Conservation (phyloP, 2,888 invertebrate species). For the Ennomos quercinarius region DNA sequence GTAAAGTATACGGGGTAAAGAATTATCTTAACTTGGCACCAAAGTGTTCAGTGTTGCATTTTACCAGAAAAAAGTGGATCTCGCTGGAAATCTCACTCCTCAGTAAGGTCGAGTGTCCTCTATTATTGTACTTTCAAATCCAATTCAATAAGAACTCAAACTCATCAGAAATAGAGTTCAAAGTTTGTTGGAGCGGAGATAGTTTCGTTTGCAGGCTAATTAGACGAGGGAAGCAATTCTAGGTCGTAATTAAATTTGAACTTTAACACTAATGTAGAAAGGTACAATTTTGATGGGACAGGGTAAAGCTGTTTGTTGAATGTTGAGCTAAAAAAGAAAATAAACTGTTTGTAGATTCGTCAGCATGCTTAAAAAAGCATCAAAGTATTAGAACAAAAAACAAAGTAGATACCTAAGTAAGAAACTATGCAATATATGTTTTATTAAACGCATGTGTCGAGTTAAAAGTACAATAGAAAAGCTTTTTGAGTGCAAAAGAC, state of each 20-base stretch:
- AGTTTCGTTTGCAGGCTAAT: slow-evolving; percentile 80
- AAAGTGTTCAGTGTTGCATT: slow-evolving; percentile 48
- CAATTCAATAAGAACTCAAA: slow-evolving; percentile 50
- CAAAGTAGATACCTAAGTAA: no score
- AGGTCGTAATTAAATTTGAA: slow-evolving; percentile 53
- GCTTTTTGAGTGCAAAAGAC: no score
- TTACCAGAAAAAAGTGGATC: slow-evolving; percentile 49
- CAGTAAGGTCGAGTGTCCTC: slow-evolving; percentile 77
- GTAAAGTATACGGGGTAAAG: no score
- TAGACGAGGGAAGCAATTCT: slow-evolving; percentile 64
- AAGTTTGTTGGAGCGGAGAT: slow-evolving; percentile 35
- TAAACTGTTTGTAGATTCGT: slow-evolving; percentile 34
- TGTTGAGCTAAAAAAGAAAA: slow-evolving; percentile 37
- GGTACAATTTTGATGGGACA: slow-evolving; percentile 34
- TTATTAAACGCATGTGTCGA: no score
- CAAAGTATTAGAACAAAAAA: no score
- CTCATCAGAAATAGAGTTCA: slow-evolving; percentile 44
- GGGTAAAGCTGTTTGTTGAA: slow-evolving; percentile 45
- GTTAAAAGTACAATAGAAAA: no score
- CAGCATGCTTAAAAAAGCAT: no score
- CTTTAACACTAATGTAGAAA: slow-evolving; percentile 48
- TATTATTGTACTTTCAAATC: slow-evolving; percentile 60
- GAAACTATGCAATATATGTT: no score
- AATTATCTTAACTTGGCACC: slow-evolving; percentile 46
- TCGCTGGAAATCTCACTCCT: slow-evolving; percentile 70